A percentile compares a stretch with the other conserved stretches of the same genome.
Evolutionary conservation across 2,113 vertebrate genomes (phyloP).

Genomic region (Glaucomys volans): DNA sequence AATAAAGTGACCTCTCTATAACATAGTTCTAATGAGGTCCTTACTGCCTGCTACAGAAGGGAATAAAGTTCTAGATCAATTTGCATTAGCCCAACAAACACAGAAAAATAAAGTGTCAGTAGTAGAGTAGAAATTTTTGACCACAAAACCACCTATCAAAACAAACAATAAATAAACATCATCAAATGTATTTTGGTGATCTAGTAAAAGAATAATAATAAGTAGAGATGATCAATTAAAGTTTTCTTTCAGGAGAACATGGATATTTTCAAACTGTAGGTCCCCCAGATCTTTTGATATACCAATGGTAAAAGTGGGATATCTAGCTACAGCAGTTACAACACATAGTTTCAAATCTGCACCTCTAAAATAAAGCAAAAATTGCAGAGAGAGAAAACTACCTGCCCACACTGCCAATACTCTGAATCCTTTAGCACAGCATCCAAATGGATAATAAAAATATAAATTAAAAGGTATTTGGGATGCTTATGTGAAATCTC

Average conservation of each 20-base stretch:
- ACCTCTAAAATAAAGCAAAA: neutral
- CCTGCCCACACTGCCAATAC: neutral
- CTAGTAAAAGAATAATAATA: neutral
- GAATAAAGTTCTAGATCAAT: neutral
- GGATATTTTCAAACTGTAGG: neutral
- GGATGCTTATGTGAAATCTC: neutral
- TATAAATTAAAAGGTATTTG: neutral
- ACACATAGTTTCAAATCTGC: neutral
- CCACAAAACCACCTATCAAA: neutral
- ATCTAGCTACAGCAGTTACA: fast-evolving
- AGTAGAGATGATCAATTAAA: neutral
- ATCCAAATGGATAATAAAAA: neutral
- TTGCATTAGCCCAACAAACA: neutral
- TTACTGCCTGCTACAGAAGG: neutral
- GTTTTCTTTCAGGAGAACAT: neutral
- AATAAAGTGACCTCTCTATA: neutral
- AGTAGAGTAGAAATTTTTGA: neutral
- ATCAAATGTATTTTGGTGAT: neutral
- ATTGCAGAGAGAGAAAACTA: neutral
- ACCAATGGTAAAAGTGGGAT: neutral
- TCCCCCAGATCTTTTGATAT: neutral
- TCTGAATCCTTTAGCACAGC: neutral
- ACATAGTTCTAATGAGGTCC: neutral
- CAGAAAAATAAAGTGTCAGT: neutral
- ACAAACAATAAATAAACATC: neutral